phyloP scores from a whole-genome alignment of 2,113 vertebrate species.

The Indicator indicator region DNA sequence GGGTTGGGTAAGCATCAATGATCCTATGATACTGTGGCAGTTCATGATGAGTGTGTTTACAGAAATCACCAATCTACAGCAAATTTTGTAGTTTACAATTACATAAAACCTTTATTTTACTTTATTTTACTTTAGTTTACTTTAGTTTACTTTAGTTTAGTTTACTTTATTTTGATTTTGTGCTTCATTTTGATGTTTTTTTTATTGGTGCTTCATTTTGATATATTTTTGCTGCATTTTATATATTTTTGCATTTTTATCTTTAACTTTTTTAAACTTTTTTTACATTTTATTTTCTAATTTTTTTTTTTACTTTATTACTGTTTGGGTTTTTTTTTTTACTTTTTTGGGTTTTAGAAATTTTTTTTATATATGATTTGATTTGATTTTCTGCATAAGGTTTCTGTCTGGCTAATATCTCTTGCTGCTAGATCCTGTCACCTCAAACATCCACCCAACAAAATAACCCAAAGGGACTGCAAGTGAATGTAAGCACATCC shows the following conservation, averaged over 20 bases:
- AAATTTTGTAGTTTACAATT: background rate
- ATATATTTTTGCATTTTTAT: too few relatives aligned
- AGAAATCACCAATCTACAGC: background rate
- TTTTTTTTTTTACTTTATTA: too few relatives aligned
- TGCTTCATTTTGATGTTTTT: too few relatives aligned
- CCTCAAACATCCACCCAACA: background rate
- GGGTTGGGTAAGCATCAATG: background rate
- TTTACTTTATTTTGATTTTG: too few relatives aligned
- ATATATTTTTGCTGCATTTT: too few relatives aligned
- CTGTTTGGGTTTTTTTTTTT: too few relatives aligned
- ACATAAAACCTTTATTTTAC: background rate
- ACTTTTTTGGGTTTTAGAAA: too few relatives aligned
- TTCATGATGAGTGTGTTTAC: background rate
- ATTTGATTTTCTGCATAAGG: background rate
- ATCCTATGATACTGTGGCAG: background rate
- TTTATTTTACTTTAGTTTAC: too few relatives aligned
- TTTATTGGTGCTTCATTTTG: background rate
- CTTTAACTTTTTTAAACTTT: too few relatives aligned
- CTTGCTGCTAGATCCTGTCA: background rate
- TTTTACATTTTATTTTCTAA: too few relatives aligned
- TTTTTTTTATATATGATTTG: background rate
- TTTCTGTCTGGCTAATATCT: background rate
- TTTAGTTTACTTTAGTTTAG: too few relatives aligned
- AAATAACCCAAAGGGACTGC: background rate
- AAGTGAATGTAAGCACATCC: background rate